Evolutionary conservation across 2,888 invertebrate species (phyloP).

Genomic region (Chrysolina americana): DNA sequence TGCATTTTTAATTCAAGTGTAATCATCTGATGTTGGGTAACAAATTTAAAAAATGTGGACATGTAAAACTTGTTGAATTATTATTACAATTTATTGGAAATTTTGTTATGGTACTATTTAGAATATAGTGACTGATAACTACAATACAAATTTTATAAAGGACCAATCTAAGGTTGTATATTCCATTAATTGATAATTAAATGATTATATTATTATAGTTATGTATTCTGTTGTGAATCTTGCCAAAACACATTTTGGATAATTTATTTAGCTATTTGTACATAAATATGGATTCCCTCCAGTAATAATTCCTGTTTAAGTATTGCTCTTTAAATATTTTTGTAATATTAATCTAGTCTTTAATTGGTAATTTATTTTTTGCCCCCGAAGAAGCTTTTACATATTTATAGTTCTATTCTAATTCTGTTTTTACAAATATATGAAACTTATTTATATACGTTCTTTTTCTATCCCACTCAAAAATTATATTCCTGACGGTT

Average conservation of each 20-base stretch:
- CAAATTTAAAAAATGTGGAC: no score
- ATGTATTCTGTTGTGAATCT: slow-evolving; percentile 21
- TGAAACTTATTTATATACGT: not conserved
- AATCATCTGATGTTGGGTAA: not conserved
- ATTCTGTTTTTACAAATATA: slow-evolving; percentile 16
- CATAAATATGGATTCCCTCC: slow-evolving; percentile 18
- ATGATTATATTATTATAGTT: slow-evolving; percentile 12
- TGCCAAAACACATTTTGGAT: slow-evolving; percentile 15
- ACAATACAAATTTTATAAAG: slow-evolving; percentile 1
- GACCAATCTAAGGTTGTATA: slow-evolving; percentile 16
- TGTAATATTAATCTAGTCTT: slow-evolving; percentile 27
- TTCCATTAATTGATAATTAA: slow-evolving; percentile 7
- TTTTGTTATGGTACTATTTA: not conserved
- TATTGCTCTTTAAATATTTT: slow-evolving; percentile 25
- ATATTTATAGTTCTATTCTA: slow-evolving; percentile 20
- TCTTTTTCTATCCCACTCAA: not conserved
- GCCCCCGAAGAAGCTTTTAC: not conserved
- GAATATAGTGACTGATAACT: slow-evolving; percentile 10
- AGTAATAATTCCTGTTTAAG: slow-evolving; percentile 5
- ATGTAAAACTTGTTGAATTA: not conserved
- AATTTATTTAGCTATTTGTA: slow-evolving; percentile 17
- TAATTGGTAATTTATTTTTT: slow-evolving; percentile 10
- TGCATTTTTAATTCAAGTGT: no score
- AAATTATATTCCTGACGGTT: no score
- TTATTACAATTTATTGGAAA: not conserved